phyloP scores from a whole-genome alignment of 2,888 invertebrate genomes.

The Lithophane socia region DNA sequence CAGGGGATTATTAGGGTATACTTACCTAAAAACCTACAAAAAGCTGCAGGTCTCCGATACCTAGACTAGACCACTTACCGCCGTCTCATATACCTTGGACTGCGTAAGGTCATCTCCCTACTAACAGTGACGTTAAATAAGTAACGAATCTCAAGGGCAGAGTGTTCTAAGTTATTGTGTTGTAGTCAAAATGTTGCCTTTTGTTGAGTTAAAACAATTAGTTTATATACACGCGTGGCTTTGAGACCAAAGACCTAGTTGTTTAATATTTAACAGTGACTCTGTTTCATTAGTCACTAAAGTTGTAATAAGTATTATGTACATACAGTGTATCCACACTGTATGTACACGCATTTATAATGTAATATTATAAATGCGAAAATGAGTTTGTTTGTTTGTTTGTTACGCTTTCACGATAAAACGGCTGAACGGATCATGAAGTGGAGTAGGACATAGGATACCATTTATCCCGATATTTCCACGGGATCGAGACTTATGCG shows the following conservation, averaged over 20 bases:
- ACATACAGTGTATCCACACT: no score
- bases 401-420: no score
- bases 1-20: no score
- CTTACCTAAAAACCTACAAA: no score
- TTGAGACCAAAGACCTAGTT: background rate
- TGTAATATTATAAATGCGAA: no score
- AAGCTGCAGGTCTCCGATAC: no score
- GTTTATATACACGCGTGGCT: constrained; percentile 18
- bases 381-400: no score
- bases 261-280: constrained; percentile 19
- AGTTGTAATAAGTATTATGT: background rate
- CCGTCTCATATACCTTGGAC: background rate
- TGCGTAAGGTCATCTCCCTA: background rate
- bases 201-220: constrained; percentile 32
- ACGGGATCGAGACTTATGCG: no score
- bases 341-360: no score
- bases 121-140: constrained; percentile 36
- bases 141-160: constrained; percentile 37
- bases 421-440: no score
- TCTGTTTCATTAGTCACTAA: background rate
- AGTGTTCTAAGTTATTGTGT: constrained; percentile 17
- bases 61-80: background rate
- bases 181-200: constrained; percentile 8
- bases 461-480: no score
- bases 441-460: no score